Percentiles rank a stretch among this genome's conserved stretches.
Conservation (phyloP, 2,888 invertebrate species). For the Cantharis rufa region DNA sequence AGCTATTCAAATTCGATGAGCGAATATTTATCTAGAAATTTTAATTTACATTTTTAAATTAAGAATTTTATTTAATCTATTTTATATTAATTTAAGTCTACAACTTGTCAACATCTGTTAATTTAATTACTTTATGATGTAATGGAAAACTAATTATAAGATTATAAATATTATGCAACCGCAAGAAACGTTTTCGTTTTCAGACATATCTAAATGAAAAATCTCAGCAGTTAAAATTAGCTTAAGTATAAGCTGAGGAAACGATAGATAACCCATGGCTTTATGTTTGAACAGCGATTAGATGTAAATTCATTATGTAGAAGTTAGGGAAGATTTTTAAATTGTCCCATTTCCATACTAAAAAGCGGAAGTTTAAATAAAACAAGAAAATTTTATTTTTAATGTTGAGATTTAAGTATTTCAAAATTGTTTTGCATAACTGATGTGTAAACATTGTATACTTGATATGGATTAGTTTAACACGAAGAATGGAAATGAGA, state of each 20-base stretch:
- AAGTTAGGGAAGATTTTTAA: not conserved
- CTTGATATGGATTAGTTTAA: constrained; percentile 13
- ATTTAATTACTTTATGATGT: constrained; percentile 21
- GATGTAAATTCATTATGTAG: constrained; percentile 10
- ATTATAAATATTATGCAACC: constrained; percentile 33
- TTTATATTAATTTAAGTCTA: constrained; percentile 20
- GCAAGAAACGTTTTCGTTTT: constrained; percentile 35
- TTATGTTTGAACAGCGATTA: constrained; percentile 35
- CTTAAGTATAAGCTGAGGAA: constrained; percentile 21
- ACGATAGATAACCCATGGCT: constrained; percentile 34
- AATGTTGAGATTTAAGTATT: constrained; percentile 1
- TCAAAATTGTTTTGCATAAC: constrained; percentile 8
- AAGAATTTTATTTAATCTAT: not conserved
- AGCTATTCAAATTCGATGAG: constrained; percentile 7
- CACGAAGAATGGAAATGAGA: constrained; percentile 17
- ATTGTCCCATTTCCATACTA: not conserved
- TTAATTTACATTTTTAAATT: not conserved
- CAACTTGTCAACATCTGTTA: constrained; percentile 22
- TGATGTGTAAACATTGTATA: constrained; percentile 1
- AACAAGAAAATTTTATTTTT: not conserved
- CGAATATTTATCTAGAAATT: not conserved
- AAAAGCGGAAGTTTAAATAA: not conserved
- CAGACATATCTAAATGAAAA: constrained; percentile 40
- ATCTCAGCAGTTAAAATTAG: constrained; percentile 35
- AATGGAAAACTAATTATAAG: constrained; percentile 33